Evolutionary conservation across 2,113 vertebrate species (phyloP), one percentile per base, ranked within the genome.

Genomic region (Archilochus colubris): DNA sequence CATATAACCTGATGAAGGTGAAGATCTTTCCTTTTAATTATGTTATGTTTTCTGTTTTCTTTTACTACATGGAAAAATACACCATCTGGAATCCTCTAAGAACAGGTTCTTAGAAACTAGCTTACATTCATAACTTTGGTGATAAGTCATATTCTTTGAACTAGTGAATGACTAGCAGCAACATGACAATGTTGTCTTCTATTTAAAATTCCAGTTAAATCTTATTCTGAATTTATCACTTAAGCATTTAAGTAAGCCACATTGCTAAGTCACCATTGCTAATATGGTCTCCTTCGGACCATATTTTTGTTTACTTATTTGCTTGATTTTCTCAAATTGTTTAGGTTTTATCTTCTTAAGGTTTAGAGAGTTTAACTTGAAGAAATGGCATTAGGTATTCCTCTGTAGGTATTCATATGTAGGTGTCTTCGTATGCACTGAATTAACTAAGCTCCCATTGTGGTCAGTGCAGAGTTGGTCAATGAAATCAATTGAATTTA

Each of bases 81-180:
- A 89, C 79, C 96, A 94, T 86, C 48, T 95, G 91, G 82, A 44
- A 92, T 73, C 48, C 17, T 73, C 66, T 85, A n/a, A 62, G 25
- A 82, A 75, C 4, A 16, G 28, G 23, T 81, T 88, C n/a, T 83
- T 70, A 82, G 38, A 84, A 91, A 63, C 18, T 78, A 75, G 30
- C 33, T 88, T 70, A 17, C 57, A 70, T 89, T 94, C 59, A 78
- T 74, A 88, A 82, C 69, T 89, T 77, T 81, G 18, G 30, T 91
- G 73, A 95, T 88, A 89, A 95, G 94, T 33, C 2, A 50, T 69
- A 88, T 92, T 88, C 19, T 66, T 76, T 14, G 6, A n/a, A 82
- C 10, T 61, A 75, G 36, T 50, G 50, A 72, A 64, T 64, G 88
- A 68, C 80, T 58, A 82, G 9, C 4, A 57, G 15, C 68, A 81